Evolutionary conservation across 2,888 invertebrate genomes (phyloP).

Genomic region (Cryptosula pallasiana): DNA sequence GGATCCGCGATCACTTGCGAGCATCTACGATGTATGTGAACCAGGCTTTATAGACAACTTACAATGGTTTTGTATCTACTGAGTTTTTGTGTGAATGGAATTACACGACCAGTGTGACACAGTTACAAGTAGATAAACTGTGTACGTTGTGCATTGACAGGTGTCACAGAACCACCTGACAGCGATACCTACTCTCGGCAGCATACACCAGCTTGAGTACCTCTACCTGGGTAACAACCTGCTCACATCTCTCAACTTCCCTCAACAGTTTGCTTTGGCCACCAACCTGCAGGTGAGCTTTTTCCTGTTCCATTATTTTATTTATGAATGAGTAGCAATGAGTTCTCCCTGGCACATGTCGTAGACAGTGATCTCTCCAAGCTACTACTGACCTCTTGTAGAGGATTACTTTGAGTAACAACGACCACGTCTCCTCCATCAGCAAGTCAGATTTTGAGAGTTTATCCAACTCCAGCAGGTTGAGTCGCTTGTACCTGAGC

Average conservation of each 20-base stretch:
- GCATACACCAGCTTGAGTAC: neutral
- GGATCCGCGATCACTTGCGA: too few relatives aligned
- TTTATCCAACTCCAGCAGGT: neutral
- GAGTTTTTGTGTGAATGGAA: too few relatives aligned
- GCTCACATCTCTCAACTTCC: neutral
- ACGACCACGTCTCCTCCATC: neutral
- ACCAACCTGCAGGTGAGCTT: neutral
- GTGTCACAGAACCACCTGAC: neutral
- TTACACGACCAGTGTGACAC: too few relatives aligned
- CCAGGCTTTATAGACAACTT: too few relatives aligned
- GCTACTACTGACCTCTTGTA: neutral
- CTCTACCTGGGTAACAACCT: neutral
- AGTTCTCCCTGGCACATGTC: too few relatives aligned
- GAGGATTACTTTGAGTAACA: slow-evolving; percentile 12
- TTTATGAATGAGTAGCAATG: too few relatives aligned
- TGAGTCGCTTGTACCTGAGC: neutral
- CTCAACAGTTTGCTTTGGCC: neutral
- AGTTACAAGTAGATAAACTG: too few relatives aligned
- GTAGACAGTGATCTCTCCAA: too few relatives aligned
- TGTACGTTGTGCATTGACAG: neutral
- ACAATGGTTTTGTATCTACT: too few relatives aligned
- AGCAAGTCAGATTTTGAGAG: neutral
- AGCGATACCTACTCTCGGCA: neutral
- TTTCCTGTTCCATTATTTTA: too few relatives aligned
- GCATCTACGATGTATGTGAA: too few relatives aligned